These are phyloP conservation scores for Marmota monax DNA, from an alignment of 2,113 vertebrate genomes.

Conservation along the genomic window DNA sequence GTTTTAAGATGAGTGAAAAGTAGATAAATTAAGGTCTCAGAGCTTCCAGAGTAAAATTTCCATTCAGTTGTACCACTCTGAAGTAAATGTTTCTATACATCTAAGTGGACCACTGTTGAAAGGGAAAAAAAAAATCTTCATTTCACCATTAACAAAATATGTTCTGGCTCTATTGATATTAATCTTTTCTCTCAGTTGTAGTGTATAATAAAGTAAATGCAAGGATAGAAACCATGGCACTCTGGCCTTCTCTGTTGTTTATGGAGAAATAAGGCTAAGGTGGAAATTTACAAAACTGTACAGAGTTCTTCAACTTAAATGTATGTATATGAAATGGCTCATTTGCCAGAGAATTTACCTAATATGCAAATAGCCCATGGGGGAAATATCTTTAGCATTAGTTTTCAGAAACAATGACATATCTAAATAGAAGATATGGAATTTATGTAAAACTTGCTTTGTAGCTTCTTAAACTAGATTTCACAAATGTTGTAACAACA, in stretches of 20 bases:
- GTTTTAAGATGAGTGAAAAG: slow-evolving; percentile 12
- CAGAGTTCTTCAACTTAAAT: background rate
- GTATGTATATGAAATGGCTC: background rate
- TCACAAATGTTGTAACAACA: background rate
- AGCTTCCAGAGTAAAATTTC: background rate
- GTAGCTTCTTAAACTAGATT: background rate
- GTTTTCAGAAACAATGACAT: slow-evolving; percentile 19
- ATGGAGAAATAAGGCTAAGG: background rate
- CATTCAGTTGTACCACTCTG: background rate
- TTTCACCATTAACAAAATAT: background rate
- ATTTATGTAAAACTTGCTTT: slow-evolving; percentile 38
- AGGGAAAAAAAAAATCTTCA: background rate
- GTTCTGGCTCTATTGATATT: background rate
- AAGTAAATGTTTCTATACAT: background rate
- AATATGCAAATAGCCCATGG: background rate
- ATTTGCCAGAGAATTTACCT: background rate
- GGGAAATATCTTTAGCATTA: background rate
- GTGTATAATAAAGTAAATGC: background rate
- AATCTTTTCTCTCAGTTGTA: background rate
- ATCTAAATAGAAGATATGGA: background rate
- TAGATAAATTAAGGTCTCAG: background rate
- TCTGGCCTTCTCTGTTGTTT: background rate
- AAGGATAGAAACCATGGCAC: background rate
- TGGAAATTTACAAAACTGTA: background rate
- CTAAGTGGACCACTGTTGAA: background rate